These are phyloP conservation scores for Myotis vivesi DNA, from an alignment of 2,797 vertebrate species.

Conservation along the genomic window DNA sequence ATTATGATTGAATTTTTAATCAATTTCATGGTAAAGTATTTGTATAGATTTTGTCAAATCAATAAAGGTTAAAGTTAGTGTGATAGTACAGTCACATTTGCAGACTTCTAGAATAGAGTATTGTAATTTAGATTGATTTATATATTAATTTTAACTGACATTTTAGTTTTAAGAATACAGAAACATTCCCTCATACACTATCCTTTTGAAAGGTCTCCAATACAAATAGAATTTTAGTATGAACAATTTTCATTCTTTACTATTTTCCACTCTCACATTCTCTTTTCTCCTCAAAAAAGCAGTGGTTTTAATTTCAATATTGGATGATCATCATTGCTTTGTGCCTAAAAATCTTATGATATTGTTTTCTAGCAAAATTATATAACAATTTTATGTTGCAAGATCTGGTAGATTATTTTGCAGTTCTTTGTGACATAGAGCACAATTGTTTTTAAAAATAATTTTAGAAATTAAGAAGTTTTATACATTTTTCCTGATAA, in stretches of 20 bases:
- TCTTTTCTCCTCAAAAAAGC: not conserved
- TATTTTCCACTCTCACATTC: not conserved
- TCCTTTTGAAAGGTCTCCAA: not conserved
- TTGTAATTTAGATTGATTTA: not conserved
- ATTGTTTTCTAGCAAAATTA: not conserved
- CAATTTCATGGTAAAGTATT: not conserved
- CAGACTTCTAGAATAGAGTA: not conserved
- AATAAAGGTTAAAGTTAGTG: not conserved
- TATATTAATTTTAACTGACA: not conserved
- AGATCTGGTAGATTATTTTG: not conserved
- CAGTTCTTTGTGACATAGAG: not conserved
- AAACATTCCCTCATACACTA: not conserved
- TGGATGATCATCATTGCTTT: not conserved
- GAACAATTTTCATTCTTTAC: not conserved
- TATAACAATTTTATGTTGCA: not conserved
- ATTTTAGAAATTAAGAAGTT: not conserved
- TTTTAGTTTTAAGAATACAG: not conserved
- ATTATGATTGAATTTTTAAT: constrained; percentile 30
- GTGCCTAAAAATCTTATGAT: not conserved
- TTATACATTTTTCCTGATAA: not conserved
- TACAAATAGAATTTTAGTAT: not conserved
- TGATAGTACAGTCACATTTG: not conserved
- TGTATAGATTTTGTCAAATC: not conserved
- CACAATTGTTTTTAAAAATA: not conserved
- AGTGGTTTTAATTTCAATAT: not conserved